A percentile compares a stretch with the other conserved stretches of the same genome.
Evolutionary conservation across 2,797 vertebrate genomes (phyloP).

Genomic region (Enteromius mattozi): DNA sequence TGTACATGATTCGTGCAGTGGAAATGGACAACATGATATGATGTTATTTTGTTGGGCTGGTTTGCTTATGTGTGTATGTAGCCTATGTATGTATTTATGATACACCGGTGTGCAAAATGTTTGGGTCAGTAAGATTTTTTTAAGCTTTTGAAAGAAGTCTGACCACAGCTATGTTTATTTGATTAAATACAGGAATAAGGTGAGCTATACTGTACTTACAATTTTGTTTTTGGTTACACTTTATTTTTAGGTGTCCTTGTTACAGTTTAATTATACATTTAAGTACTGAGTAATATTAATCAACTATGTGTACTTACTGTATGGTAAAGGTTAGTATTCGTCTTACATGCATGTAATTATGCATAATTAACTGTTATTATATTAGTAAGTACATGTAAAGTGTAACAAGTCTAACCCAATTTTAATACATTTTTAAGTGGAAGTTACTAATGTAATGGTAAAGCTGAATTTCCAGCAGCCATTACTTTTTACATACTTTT

Average conservation of each 20-base stretch:
- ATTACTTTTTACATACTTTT: not conserved
- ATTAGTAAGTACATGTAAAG: not conserved
- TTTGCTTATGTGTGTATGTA: not conserved
- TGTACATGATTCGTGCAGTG: not conserved
- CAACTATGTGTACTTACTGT: not conserved
- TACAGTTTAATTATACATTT: not conserved
- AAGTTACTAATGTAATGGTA: not conserved
- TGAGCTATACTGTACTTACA: not conserved
- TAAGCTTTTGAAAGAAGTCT: not conserved
- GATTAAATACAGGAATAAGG: not conserved
- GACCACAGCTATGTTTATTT: not conserved
- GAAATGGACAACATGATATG: not conserved
- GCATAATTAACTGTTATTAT: not conserved
- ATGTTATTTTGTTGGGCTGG: not conserved
- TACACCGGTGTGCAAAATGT: not conserved
- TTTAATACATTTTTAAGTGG: not conserved
- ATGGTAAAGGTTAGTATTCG: not conserved
- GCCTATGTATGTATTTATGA: not conserved
- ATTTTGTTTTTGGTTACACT: not conserved
- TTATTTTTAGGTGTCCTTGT: not conserved
- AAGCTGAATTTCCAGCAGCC: not conserved
- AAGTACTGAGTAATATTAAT: not conserved
- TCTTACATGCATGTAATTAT: not conserved
- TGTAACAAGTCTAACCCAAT: not conserved
- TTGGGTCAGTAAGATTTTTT: not conserved